These are phyloP conservation scores for Sphaerophoria taeniata DNA, from an alignment of 2,888 invertebrate genomes.

Conservation along the genomic window DNA sequence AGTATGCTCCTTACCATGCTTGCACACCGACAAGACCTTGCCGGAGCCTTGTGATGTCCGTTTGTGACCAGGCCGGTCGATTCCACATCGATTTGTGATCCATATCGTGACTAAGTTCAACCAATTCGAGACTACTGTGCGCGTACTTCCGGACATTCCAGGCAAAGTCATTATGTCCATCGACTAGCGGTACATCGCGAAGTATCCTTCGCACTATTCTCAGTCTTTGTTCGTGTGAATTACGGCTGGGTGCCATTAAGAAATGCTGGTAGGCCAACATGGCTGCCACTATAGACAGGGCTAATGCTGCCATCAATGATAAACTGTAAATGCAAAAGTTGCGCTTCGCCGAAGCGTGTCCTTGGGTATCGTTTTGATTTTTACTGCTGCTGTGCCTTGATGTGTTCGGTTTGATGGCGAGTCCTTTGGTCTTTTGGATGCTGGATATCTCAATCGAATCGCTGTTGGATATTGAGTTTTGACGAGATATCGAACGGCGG, in stretches of 20 bases:
- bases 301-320: slow-evolving; percentile 80
- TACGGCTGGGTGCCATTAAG: slow-evolving; percentile 81
- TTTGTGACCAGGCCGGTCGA: slow-evolving; percentile 94
- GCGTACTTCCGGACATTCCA: slow-evolving; percentile 95
- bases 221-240: slow-evolving; percentile 83
- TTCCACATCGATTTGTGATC: slow-evolving; percentile 89
- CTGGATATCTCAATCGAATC: slow-evolving; percentile 82
- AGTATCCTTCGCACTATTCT: slow-evolving; percentile 81
- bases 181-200: slow-evolving; percentile 82
- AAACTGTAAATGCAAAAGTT: slow-evolving; percentile 81
- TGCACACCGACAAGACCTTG: slow-evolving; percentile 95
- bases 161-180: slow-evolving; percentile 94
- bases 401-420: slow-evolving; percentile 77
- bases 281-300: slow-evolving; percentile 80
- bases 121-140: slow-evolving; percentile 88
- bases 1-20: slow-evolving; percentile 86
- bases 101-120: slow-evolving; percentile 80
- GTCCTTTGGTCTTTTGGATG: slow-evolving; percentile 81
- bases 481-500: slow-evolving; percentile 81
- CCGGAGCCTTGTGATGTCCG: slow-evolving; percentile 93
- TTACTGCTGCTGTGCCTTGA: slow-evolving; percentile 69
- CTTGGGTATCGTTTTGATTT: slow-evolving; percentile 73
- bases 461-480: slow-evolving; percentile 82
- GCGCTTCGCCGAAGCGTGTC: slow-evolving; percentile 75
- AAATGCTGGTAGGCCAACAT: slow-evolving; percentile 81